Base-by-base conservation (phyloP, 2,888 invertebrate species). In the Caenorhabditis sinica region DNA sequence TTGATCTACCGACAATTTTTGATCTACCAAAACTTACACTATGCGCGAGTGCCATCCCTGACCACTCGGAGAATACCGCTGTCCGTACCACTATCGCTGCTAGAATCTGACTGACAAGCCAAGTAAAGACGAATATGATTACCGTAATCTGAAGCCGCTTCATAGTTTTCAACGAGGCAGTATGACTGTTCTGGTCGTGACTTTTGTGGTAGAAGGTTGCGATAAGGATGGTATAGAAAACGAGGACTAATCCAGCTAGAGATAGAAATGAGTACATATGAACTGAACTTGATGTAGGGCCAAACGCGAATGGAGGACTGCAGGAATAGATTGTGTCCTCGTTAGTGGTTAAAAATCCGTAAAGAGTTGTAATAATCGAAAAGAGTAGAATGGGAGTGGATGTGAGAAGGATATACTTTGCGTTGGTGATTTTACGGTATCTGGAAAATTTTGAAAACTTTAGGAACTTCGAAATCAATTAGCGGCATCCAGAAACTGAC, bases 91-190 rank as follows among this genome's bases (percentile, higher is more conserved):
- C 28, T 6, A 65, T 25, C 13, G 43, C 15, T 15, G 25, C 43
- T 4, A 65, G 17, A 28, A 65, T 20, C 25, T 65, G 65, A 28
- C 65, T 65, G 65, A 65, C 23, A 15, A 66, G 49, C 66, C 66
- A 66, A 9, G 66, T 66, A 49, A 51, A 30, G 13, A 66, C n/a
- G 9, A 45, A 66, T 3, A 66, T 66, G 0, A 51, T 3, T 6
- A 66, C 66, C 30, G 66, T 43, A 5, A 66, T n/a, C 43, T 66
- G 66, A 30, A 66, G 66, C 2, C 66, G 30, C 45, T 66, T 66
- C 30, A 66, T n/a, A 11, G 66, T 49, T 51, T 66, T 66, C 11
- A 49, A 2, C 0, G 49, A 66, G 8, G 2, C 45, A 11, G 13
- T 17, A 20, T 17, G 45, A 17, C 9, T 17, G 17, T 13, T 45